Percentiles rank a stretch among this genome's conserved stretches.
phyloP scores from a whole-genome alignment of 2,797 vertebrate species.

The Micrastur ruficollis region DNA sequence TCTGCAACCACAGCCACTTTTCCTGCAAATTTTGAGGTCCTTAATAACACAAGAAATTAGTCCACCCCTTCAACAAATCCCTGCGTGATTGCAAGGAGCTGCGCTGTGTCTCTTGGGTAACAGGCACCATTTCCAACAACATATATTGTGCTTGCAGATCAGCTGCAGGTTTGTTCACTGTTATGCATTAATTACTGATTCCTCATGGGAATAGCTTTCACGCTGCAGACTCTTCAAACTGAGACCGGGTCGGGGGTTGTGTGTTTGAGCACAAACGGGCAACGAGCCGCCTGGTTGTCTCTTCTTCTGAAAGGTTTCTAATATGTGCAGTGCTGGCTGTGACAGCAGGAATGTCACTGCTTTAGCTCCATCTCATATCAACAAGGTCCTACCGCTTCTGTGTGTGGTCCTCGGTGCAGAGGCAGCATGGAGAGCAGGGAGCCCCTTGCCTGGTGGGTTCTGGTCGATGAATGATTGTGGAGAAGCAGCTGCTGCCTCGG shows the following conservation, averaged over 20 bases:
- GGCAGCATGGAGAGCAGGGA: background rate
- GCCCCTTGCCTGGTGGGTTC: background rate
- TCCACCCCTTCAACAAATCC: background rate
- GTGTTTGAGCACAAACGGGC: background rate
- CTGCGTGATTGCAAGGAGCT: background rate
- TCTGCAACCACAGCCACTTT: background rate
- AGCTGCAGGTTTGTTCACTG: background rate
- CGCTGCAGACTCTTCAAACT: background rate
- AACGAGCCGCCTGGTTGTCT: background rate
- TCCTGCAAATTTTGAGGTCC: background rate
- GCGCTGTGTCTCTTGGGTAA: background rate
- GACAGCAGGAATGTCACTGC: background rate
- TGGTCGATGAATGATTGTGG: background rate
- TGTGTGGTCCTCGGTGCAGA: background rate
- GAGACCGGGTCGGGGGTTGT: background rate
- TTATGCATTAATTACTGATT: background rate
- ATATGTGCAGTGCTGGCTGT: accelerated
- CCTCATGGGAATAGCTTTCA: background rate
- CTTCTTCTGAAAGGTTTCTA: background rate
- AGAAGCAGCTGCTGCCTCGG: background rate
- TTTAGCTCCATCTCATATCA: accelerated
- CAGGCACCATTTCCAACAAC: background rate
- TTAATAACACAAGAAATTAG: background rate
- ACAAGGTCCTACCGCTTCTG: background rate
- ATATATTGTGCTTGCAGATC: background rate